Evolutionary conservation across 2,888 invertebrate genomes (phyloP).

Genomic region (Drosophila demipolita): DNA sequence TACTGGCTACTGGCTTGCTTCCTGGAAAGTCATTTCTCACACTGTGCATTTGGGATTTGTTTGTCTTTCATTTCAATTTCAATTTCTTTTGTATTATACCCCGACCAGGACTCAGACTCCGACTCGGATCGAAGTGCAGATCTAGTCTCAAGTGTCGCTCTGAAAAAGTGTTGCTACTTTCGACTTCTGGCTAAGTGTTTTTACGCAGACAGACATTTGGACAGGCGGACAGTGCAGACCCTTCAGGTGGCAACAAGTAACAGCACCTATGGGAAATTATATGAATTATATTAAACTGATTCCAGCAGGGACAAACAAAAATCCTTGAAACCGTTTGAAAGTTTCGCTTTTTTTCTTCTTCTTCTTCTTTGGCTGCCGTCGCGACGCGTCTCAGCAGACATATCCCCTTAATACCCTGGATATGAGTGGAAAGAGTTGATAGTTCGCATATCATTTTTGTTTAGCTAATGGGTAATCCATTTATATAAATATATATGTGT

Average conservation of each 20-base stretch:
- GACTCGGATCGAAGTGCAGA: conserved; percentile 6
- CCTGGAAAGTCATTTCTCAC: conserved; percentile 77
- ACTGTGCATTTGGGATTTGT: conserved; percentile 71
- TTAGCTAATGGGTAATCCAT: neutral
- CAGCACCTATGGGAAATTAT: conserved; percentile 78
- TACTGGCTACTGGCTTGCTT: conserved; percentile 48
- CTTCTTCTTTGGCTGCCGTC: conserved; percentile 25
- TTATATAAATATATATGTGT: no score
- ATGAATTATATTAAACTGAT: conserved; percentile 75
- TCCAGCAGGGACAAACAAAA: conserved; percentile 55
- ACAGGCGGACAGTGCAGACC: conserved; percentile 44
- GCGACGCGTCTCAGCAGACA: conserved; percentile 24
- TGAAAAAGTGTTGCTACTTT: conserved; percentile 72
- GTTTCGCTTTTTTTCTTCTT: conserved; percentile 67
- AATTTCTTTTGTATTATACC: conserved; percentile 54
- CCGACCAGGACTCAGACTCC: neutral
- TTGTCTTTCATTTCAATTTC: conserved; percentile 80
- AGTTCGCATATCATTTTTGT: neutral
- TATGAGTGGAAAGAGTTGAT: no score
- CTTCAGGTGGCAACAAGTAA: conserved; percentile 72
- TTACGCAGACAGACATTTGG: conserved; percentile 29
- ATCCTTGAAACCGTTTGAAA: conserved; percentile 82
- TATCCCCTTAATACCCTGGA: conserved; percentile 27
- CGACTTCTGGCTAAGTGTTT: conserved; percentile 74
- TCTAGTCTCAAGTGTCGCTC: conserved; percentile 61